Evolutionary conservation across 2,888 invertebrate species (phyloP).

Genomic region (Palloptera scutellata): DNA sequence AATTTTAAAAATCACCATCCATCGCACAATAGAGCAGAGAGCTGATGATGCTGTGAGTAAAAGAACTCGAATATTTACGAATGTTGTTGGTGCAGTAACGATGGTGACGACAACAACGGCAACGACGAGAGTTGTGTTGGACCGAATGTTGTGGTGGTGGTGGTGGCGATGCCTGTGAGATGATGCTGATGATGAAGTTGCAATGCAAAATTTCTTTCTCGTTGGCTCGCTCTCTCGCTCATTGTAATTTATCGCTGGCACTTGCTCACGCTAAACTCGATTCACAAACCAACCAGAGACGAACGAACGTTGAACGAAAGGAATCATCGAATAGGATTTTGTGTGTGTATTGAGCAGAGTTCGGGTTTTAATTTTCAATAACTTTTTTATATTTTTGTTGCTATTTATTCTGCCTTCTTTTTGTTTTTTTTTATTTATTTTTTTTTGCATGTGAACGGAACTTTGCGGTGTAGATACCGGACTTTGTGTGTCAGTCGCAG

Average conservation of each 20-base stretch:
- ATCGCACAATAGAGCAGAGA: too few species aligned
- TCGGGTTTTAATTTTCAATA: slow-evolving; percentile 27
- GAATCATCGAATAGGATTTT: slow-evolving; percentile 23
- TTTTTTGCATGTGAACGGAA: slow-evolving; percentile 7
- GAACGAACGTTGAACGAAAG: slow-evolving; percentile 20
- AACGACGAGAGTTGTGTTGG: background rate
- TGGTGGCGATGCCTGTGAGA: too few species aligned
- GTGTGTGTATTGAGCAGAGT: slow-evolving; percentile 17
- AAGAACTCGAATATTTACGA: too few species aligned
- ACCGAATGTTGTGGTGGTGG: background rate
- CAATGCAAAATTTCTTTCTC: background rate
- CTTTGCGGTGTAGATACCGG: slow-evolving; percentile 45
- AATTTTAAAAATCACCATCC: too few species aligned
- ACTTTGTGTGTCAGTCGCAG: slow-evolving; percentile 34
- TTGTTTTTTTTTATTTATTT: slow-evolving; percentile 15
- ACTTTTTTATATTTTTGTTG: slow-evolving; percentile 18
- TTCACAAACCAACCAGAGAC: too few species aligned
- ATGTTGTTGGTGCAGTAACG: background rate
- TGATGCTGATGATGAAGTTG: too few species aligned
- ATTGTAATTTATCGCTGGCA: slow-evolving; percentile 47
- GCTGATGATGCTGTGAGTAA: too few species aligned
- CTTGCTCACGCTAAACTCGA: slow-evolving; percentile 43
- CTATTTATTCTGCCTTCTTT: slow-evolving; percentile 8
- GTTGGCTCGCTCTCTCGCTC: slow-evolving; percentile 8
- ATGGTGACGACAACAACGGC: background rate